phyloP scores from a whole-genome alignment of 2,797 vertebrate species.

The Gymnodraco acuticeps region DNA sequence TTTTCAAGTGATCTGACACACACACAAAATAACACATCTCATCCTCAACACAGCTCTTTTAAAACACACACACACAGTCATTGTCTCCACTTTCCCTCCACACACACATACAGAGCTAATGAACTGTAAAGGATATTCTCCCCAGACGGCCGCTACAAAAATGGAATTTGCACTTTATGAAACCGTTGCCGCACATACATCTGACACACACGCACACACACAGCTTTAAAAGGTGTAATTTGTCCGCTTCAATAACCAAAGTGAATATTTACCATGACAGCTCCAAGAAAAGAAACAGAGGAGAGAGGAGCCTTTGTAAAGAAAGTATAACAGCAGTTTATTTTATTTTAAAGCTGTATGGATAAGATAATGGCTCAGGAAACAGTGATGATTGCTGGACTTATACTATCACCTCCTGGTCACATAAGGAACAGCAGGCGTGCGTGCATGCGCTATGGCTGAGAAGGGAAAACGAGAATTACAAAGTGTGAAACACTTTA shows the following conservation, averaged over 20 bases:
- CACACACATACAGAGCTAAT: conserved; percentile 47
- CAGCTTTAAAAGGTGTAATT: conserved; percentile 70
- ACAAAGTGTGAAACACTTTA: too few relatives aligned
- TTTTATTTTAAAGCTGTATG: conserved; percentile 5
- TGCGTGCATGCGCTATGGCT: neutral
- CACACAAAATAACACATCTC: neutral
- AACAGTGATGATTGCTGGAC: conserved; percentile 15
- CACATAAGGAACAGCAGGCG: conserved; percentile 25
- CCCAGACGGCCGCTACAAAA: conserved; percentile 61
- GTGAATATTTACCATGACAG: conserved; percentile 72
- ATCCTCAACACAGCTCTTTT: too few relatives aligned
- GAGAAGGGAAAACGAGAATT: too few relatives aligned
- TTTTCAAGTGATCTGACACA: conserved; percentile 7
- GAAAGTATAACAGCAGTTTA: neutral
- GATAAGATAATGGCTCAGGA: neutral
- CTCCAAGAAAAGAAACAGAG: conserved; percentile 51
- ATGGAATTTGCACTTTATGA: conserved; percentile 76
- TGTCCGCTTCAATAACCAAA: conserved; percentile 66
- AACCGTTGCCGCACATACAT: conserved; percentile 43
- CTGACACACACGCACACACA: conserved; percentile 44
- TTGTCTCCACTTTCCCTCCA: conserved; percentile 1
- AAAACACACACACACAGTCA: neutral
- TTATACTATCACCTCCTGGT: conserved; percentile 46
- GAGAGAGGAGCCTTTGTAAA: conserved; percentile 18
- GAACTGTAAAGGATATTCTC: conserved; percentile 71